Conservation (phyloP, 1,140 invertebrate species). For the Akabosia matsudoensis region DNA sequence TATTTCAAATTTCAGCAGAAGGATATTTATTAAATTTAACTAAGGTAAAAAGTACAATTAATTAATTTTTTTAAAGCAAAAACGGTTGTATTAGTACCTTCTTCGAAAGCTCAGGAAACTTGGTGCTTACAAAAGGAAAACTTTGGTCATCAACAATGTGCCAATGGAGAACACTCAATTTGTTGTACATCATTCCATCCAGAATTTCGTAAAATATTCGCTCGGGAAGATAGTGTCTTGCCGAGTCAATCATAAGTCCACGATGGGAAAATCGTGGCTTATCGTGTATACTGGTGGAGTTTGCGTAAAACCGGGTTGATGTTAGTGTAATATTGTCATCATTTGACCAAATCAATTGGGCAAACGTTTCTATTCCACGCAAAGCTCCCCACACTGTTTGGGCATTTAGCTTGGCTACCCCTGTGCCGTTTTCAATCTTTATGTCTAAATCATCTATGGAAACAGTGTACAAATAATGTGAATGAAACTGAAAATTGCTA, state of each 20-base stretch:
- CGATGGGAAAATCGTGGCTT: slow-evolving; percentile 56
- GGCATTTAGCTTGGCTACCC: neutral
- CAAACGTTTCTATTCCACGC: slow-evolving; percentile 73
- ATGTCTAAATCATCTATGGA: neutral
- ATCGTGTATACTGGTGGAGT: slow-evolving; percentile 53
- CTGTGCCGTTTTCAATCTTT: neutral
- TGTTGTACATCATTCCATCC: slow-evolving; percentile 59
- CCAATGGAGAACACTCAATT: slow-evolving; percentile 65
- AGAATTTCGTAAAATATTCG: slow-evolving; percentile 52
- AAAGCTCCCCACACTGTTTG: slow-evolving; percentile 69
- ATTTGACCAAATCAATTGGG: slow-evolving; percentile 57
- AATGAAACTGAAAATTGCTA: neutral
- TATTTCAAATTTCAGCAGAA: neutral
- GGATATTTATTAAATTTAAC: too few species aligned
- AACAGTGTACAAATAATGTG: too few species aligned
- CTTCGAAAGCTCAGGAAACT: slow-evolving; percentile 54
- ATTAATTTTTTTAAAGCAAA: neutral
- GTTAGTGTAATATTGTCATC: neutral
- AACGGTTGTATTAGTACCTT: slow-evolving; percentile 23
- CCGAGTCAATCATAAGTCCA: slow-evolving; percentile 57
- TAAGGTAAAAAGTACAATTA: neutral
- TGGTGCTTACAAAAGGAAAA: slow-evolving; percentile 59
- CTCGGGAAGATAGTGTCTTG: slow-evolving; percentile 56
- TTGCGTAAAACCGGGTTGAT: slow-evolving; percentile 48
- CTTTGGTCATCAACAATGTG: slow-evolving; percentile 62